A percentile compares a stretch with the other conserved stretches of the same genome.
Conservation (phyloP, 1,140 invertebrate genomes). For the Leguminivora glycinivorella region DNA sequence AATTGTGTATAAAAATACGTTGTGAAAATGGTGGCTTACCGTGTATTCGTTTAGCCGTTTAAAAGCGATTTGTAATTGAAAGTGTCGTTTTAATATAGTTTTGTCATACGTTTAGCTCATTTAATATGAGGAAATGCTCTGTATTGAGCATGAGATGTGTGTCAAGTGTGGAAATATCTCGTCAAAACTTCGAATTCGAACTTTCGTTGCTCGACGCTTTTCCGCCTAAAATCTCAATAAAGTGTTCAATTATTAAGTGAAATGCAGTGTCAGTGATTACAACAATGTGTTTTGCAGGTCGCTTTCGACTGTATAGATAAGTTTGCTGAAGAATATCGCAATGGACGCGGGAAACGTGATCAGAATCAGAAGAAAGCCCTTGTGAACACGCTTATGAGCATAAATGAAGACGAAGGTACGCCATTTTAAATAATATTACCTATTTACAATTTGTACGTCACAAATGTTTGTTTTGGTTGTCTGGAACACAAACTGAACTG, state of each 20-base stretch:
- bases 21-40: background rate
- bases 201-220: background rate
- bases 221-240: background rate
- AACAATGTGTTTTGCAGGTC: constrained; percentile 51
- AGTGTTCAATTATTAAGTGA: constrained; percentile 29
- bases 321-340: constrained; percentile 61
- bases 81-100: background rate
- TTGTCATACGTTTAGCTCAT: background rate
- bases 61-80: background rate
- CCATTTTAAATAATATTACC: background rate
- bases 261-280: constrained; percentile 31
- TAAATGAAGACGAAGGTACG: constrained; percentile 64
- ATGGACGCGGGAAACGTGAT: constrained; percentile 50
- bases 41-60: background rate
- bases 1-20: constrained; percentile 25
- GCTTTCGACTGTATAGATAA: constrained; percentile 58
- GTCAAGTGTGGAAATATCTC: background rate
- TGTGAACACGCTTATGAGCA: constrained; percentile 58
- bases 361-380: constrained; percentile 53
- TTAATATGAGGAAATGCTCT: background rate
- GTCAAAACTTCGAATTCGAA: background rate
- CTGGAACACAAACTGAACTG: no score
- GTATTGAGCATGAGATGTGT: background rate
- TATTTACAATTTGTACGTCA: background rate
- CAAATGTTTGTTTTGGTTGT: no score